Conservation (phyloP, 2,797 vertebrate genomes). For the Sardinella longiceps region DNA sequence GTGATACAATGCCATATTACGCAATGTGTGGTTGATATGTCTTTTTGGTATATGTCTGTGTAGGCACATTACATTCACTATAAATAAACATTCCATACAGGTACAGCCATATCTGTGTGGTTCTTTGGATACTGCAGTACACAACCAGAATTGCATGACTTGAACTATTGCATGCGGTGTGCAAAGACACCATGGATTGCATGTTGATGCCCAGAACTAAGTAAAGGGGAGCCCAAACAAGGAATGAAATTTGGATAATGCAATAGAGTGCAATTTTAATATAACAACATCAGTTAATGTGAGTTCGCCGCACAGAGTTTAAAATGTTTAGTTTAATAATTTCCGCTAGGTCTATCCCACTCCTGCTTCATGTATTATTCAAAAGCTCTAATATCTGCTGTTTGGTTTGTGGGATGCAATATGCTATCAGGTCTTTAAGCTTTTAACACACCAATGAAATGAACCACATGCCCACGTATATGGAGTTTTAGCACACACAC, state of each 20-base stretch:
- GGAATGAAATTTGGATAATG: conserved; percentile 14
- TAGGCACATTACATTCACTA: background rate
- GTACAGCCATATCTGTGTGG: background rate
- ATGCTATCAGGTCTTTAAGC: background rate
- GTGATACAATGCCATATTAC: background rate
- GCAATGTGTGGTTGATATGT: too few relatives aligned
- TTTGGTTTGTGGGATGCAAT: conserved; percentile 1
- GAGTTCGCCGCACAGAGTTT: background rate
- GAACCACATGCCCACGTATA: conserved; percentile 3
- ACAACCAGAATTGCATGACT: background rate
- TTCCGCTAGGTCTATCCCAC: background rate
- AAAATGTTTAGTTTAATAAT: conserved; percentile 14
- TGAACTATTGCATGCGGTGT: background rate
- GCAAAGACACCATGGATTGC: background rate
- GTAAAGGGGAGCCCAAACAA: background rate
- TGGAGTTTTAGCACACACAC: background rate
- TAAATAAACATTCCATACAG: background rate
- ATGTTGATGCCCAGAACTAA: background rate
- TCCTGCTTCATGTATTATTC: background rate
- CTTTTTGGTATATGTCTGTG: background rate
- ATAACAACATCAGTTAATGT: conserved; percentile 15
- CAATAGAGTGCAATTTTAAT: background rate
- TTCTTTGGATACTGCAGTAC: background rate
- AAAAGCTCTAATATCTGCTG: background rate
- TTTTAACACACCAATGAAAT: conserved; percentile 16